Conservation (phyloP, 2,888 invertebrate species). For the Ormyrus thymus region DNA sequence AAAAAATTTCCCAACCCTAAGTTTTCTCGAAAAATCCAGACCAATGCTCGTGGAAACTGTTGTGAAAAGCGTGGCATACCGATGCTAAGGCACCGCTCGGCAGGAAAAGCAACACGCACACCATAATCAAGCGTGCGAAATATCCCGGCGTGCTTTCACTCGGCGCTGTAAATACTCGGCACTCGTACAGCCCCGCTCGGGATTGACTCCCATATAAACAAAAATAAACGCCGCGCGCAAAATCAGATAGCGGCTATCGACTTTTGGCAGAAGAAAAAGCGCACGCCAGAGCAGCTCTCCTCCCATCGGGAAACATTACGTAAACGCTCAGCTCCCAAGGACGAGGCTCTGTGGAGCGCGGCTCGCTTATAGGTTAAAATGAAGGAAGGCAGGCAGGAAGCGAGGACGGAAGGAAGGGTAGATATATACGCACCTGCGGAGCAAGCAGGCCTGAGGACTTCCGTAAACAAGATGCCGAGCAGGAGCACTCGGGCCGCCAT, state of each 20-base stretch:
- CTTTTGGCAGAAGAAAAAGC: background rate
- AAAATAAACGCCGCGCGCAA: background rate
- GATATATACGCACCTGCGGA: constrained; percentile 69
- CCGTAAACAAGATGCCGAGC: constrained; percentile 74
- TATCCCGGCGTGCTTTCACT: constrained; percentile 16
- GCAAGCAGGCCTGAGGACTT: constrained; percentile 72
- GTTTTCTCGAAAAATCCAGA: no score
- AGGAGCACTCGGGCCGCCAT: constrained; percentile 75
- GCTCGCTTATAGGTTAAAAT: background rate
- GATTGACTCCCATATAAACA: no score
- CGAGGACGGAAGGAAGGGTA: background rate
- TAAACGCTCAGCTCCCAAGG: no score
- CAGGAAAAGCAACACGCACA: background rate
- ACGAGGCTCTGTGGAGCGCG: no score
- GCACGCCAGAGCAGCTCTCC: background rate
- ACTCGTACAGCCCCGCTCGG: background rate
- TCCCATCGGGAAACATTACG: no score
- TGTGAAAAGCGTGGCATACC: no score
- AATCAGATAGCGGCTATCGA: constrained; percentile 2
- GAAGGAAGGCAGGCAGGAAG: background rate
- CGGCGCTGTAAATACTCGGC: background rate
- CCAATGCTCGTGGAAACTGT: no score
- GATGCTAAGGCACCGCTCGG: no score
- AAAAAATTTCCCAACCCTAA: no score
- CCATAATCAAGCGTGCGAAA: constrained; percentile 1